Conservation (phyloP, 2,113 vertebrate species). For the Alligator mississippiensis region DNA sequence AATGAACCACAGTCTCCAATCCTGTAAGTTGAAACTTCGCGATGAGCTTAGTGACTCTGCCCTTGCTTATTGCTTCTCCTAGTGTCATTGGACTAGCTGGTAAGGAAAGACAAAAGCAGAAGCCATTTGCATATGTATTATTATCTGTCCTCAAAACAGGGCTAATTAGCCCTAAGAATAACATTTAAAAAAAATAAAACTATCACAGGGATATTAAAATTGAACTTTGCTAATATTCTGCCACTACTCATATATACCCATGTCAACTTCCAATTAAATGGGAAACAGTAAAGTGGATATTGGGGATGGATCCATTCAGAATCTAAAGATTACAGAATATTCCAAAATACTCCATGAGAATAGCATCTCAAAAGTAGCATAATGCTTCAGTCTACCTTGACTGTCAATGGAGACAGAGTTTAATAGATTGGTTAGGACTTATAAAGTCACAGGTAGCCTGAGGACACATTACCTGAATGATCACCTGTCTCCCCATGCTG, state of each 20-base stretch:
- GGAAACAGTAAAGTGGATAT: neutral
- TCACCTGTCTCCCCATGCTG: neutral
- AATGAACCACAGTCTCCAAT: fast-evolving
- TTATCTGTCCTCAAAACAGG: neutral
- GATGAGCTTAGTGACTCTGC: neutral
- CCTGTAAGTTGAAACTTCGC: neutral
- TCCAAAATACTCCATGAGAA: neutral
- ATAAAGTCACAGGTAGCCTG: neutral
- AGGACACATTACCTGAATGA: neutral
- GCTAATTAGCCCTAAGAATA: neutral
- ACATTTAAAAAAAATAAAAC: neutral
- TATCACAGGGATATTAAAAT: neutral
- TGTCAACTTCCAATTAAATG: too few species aligned
- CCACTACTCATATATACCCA: neutral
- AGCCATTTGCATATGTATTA: neutral
- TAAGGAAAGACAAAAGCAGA: neutral
- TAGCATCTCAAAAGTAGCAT: neutral
- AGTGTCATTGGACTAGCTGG: neutral
- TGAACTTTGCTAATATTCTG: neutral
- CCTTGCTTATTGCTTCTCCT: neutral
- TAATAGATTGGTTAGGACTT: neutral
- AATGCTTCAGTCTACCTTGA: neutral
- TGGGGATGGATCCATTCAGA: neutral
- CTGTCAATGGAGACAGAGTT: neutral
- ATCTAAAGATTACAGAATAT: neutral